Evolutionary conservation across 92 coral and sea anemone genomes (phyloP).

Genomic region (Zoanthus sociatus): DNA sequence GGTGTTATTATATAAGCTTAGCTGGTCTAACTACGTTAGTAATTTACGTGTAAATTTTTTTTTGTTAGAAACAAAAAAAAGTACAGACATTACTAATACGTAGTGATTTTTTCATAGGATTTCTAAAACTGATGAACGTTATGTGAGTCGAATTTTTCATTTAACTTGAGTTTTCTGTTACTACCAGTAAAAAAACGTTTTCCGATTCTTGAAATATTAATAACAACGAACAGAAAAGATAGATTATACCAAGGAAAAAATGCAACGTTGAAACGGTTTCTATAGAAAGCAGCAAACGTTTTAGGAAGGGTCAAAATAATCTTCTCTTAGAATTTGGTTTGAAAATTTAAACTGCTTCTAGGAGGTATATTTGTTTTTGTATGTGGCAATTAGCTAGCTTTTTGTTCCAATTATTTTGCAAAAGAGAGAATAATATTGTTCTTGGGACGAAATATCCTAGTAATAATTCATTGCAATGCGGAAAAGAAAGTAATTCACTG

Average conservation of each 20-base stretch:
- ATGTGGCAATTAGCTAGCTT: constrained; percentile 76
- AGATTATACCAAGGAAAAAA: constrained; percentile 64
- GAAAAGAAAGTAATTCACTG: constrained; percentile 55
- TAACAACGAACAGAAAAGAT: constrained; percentile 62
- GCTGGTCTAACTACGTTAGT: constrained; percentile 15
- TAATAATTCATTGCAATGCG: constrained; percentile 83
- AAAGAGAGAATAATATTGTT: constrained; percentile 53
- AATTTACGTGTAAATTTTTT: neutral
- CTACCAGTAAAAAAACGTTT: neutral
- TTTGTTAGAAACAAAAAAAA: constrained; percentile 3
- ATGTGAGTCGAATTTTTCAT: neutral
- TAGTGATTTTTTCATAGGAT: neutral
- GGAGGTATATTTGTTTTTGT: constrained; percentile 68
- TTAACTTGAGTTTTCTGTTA: neutral
- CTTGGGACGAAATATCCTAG: constrained; percentile 56
- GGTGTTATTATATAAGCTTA: neutral
- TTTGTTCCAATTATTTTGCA: constrained; percentile 79
- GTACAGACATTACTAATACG: neutral
- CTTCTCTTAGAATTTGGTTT: constrained; percentile 60
- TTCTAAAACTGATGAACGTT: neutral
- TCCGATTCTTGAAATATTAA: constrained; percentile 64
- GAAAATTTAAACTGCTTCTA: constrained; percentile 64
- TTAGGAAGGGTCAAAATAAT: constrained; percentile 49
- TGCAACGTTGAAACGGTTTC: constrained; percentile 36
- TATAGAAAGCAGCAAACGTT: constrained; percentile 62